Base-by-base conservation (phyloP, 1,140 invertebrate species). In the Drosophila lacteicornis region DNA sequence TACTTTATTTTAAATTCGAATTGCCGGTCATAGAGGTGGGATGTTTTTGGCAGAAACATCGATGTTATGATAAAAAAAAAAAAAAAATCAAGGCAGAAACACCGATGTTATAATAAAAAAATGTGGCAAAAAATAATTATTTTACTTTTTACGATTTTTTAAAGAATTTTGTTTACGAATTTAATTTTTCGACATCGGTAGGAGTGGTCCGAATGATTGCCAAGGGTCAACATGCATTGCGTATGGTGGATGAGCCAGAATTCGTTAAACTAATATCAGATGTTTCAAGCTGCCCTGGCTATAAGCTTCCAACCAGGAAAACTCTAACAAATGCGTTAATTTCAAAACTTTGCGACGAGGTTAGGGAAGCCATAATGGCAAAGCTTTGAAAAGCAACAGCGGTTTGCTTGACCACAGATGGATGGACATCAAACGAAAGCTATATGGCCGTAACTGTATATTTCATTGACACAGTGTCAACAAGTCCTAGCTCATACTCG, bases 391-490 rank as follows among this genome's bases (percentile, higher is more conserved):
- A 57, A 15, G 46, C 46, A 49, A 13, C 11, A 27, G 22, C 22
- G 46, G 22, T 27, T 15, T 49, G 46, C 4, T 25, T 60, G 7
- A 47, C 55, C 38, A 57, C 55, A 57, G 40, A 57, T 15, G 55
- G 40, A n/a, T 43, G 40, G 55, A 57, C 55, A 43, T 43, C 57
- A 33, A 60, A 60, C 36, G 57, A 60, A 7, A 36, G 43, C n/a
- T 46, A 36, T 46, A 33, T 60, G 27, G 45, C 43, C n/a, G 25
- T 59, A n/a, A 59, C 57, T n/a, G 43, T 59, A 3, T 17, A 46
- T 17, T 46, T 59, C 9, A 59, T 59, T 8, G 57, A 46, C 12
- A 33, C 30, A 12, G 57, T 46, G 5, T 19, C 42, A 33, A 47
- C 43, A 46, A 33, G 25, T 11, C 27, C 33, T 2, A 27, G 2